Base-by-base conservation (phyloP, 1,140 invertebrate genomes). In the Drosophila orosa region DNA sequence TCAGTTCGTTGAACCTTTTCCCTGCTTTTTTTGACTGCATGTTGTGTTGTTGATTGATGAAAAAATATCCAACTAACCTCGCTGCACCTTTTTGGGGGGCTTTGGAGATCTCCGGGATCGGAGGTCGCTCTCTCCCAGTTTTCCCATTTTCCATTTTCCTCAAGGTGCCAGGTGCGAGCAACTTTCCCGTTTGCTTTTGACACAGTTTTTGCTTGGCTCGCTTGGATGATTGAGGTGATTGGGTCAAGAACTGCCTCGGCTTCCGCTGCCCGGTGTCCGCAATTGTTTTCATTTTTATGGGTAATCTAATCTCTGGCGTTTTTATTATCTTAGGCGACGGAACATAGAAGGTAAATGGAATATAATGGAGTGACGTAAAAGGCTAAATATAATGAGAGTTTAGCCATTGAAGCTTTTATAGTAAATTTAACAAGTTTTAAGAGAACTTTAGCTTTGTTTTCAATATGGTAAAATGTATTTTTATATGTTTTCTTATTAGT, bases 201-300 rank as follows among this genome's bases (percentile, higher is more conserved):
- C 73, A 66, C 54, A 65, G 55, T 75, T 75, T 73, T 44, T 22
- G 35, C 55, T 15, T 15, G 22, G 54, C 35, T 29, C 29, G 42
- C 35, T 72, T 22, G 29, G 44, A 19, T 35, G 44, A 75, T 75
- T 75, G 54, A 59, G 73, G 73, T 75, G 73, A 75, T 75, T 75
- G 73, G 73, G 73, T 75, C 73, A 75, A 75, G 73, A 75, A 67
- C 73, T 74, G 50, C 29, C 42, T 39, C 13, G 68, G 40, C 24
- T 47, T 74, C 50, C 72, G 44, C 25, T 50, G 68, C 19, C 15
- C 54, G 42, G 19, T 24, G 59, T 45, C 25, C 40, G 35, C 29
- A 50, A 65, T 68, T 63, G 35, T 65, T 66, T 55, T 31, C 6
- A 17, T 63, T 66, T 65, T 45, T n/a, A 54, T 69, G 33, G 25